These are phyloP conservation scores for Cryptops parisi DNA, from an alignment of 2,888 invertebrate genomes.

Conservation along the genomic window DNA sequence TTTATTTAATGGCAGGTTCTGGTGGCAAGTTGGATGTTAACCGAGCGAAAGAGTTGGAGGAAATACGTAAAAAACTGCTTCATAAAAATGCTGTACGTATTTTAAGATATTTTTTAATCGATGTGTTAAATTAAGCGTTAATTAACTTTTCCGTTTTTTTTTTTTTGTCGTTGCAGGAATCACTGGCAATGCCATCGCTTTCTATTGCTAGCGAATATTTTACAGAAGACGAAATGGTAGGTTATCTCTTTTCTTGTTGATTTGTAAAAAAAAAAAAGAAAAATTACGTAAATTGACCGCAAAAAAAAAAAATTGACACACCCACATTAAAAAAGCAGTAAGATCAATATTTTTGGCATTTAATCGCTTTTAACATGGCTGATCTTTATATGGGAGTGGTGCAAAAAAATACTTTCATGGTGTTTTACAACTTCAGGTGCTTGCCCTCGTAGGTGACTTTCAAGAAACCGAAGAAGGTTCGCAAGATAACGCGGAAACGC, in stretches of 20 bases:
- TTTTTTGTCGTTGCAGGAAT: conserved; percentile 39
- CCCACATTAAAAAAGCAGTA: too few species aligned
- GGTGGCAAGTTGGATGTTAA: conserved; percentile 9
- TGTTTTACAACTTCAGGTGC: conserved; percentile 14
- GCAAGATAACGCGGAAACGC: conserved; percentile 38
- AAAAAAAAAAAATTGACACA: background rate
- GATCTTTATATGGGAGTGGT: too few species aligned
- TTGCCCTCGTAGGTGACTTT: conserved; percentile 47
- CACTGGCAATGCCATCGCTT: conserved; percentile 49
- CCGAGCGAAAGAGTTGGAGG: conserved; percentile 23
- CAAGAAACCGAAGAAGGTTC: conserved; percentile 55
- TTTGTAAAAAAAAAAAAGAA: background rate
- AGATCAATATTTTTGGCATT: too few species aligned
- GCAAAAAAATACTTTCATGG: background rate
- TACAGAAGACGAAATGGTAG: conserved; percentile 59
- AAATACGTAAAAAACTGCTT: conserved; percentile 7
- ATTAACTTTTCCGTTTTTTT: background rate
- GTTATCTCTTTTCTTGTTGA: conserved; percentile 17
- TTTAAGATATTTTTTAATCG: background rate
- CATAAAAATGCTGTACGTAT: conserved; percentile 8
- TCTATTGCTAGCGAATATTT: conserved; percentile 75
- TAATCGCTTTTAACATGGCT: too few species aligned
- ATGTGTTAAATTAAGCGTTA: background rate
- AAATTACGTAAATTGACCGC: background rate
- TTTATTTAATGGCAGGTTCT: conserved; percentile 11